These are phyloP conservation scores for Eupithecia vulgata DNA, from an alignment of 2,888 invertebrate species.

Conservation along the genomic window DNA sequence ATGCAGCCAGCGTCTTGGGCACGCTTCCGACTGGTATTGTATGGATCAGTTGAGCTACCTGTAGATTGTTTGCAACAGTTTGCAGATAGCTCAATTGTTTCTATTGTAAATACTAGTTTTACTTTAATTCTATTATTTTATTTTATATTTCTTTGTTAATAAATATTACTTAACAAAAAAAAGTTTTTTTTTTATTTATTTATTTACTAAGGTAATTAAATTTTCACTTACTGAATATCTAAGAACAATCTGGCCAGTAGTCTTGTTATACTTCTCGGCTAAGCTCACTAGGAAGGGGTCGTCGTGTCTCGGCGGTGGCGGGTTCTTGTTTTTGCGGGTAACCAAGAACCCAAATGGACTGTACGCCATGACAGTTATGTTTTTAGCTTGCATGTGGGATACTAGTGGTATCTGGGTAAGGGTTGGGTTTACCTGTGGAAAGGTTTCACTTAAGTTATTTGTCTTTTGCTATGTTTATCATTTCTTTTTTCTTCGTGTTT, in stretches of 20 bases:
- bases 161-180: no score
- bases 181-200: no score
- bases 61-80: no score
- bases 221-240: constrained; percentile 85
- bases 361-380: constrained; percentile 88
- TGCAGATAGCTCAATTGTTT: no score
- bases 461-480: no score
- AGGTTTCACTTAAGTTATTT: not conserved
- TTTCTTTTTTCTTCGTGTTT: no score
- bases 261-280: constrained; percentile 86
- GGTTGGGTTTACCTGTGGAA: constrained; percentile 86
- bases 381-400: constrained; percentile 86
- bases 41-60: no score
- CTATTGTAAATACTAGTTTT: no score
- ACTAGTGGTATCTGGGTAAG: constrained; percentile 88
- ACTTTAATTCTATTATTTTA: no score
- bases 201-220: not conserved
- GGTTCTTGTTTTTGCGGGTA: constrained; percentile 53
- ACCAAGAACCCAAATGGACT: constrained; percentile 86
- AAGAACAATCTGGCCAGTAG: constrained; percentile 85
- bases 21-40: no score
- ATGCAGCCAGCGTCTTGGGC: no score
- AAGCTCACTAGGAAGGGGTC: constrained; percentile 82
- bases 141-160: no score
- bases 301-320: constrained; percentile 77